Base-by-base conservation (phyloP, 53 echinoderm and acorn worm genomes). In the Zoroaster sp. region DNA sequence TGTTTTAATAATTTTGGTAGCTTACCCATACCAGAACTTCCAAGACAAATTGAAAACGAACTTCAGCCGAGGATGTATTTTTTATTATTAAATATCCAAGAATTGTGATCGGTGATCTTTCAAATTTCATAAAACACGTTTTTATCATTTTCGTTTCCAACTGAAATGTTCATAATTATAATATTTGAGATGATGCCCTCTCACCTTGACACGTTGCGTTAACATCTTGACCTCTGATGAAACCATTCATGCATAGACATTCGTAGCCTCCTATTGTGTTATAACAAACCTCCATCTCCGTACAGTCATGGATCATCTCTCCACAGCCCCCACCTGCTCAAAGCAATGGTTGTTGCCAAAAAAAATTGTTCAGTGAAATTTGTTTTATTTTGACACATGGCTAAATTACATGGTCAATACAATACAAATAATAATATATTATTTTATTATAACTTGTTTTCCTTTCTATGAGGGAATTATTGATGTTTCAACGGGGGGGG, bases 211-310 rank as follows among this genome's bases (percentile, higher is more conserved):
- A 76, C 7, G 33, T 76, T 76, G 45, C 76, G 33, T 49, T 49
- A 5, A 15, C 33, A 18, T 18, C 49, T 40, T 76, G 31, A 30
- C 42, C 35, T 46, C 76, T 76, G 35, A 49, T 13, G 79, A 53
- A 79, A 39, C 79, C 79, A 12, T 63, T 8, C 38, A 38, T 59
- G 40, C 79, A 79, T n/a, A 36, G 36, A 38, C 79, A 79, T 5
- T 79, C 37, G 79, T 79, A 79, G 20, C 79, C 59, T 59, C 79
- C 79, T 1, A 79, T 39, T 18, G 79, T 79, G 36, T 79, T 79
- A 21, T 18, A 15, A 7, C 79, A 79, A 35, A 20, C 11, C 41
- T 79, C 79, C 79, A 79, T 59, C 25, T 79, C 79, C 14, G 55
- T 79, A 13, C 79, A 79, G 0, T 79, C 79, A 20, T 79, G 79